A percentile compares a stretch with the other conserved stretches of the same genome.
phyloP scores from a whole-genome alignment of 2,113 vertebrate species.

The Pseudorectes ferrugineus region DNA sequence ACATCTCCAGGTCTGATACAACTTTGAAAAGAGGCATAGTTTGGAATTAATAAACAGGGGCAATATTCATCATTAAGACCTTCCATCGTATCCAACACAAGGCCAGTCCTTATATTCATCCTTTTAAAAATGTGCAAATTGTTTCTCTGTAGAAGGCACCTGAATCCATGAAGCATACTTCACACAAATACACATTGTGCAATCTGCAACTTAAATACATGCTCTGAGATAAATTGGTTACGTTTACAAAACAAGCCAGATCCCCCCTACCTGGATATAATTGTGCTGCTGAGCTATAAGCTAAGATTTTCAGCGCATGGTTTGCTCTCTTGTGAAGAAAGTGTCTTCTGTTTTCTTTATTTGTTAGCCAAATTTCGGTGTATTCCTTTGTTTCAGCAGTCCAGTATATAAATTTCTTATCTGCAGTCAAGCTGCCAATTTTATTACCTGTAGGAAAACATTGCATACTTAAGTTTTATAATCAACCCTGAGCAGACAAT shows the following conservation, averaged over 20 bases:
- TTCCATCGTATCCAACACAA: background rate
- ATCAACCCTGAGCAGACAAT: background rate
- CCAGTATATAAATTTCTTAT: slow-evolving; percentile 71
- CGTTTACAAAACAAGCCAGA: background rate
- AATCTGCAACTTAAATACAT: background rate
- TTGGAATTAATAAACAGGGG: background rate
- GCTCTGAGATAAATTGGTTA: background rate
- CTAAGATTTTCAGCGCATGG: background rate
- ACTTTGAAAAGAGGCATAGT: background rate
- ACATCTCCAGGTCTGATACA: background rate
- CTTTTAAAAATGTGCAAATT: background rate
- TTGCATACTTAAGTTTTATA: background rate
- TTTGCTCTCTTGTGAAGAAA: background rate
- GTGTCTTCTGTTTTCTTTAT: slow-evolving; percentile 5
- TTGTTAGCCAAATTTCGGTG: slow-evolving; percentile 45
- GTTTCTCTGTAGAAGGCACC: background rate
- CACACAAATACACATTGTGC: background rate
- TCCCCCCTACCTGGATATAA: slow-evolving; percentile 67
- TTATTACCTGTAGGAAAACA: slow-evolving; percentile 37
- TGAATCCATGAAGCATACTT: background rate
- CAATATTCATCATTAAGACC: background rate
- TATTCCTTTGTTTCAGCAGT: background rate
- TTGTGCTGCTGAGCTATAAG: slow-evolving; percentile 57
- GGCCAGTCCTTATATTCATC: background rate
- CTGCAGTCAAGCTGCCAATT: slow-evolving; percentile 59